Evolutionary conservation across 2,113 vertebrate genomes (phyloP), one percentile per base, ranked within the genome.

Genomic region (Leptodactylus fuscus): DNA sequence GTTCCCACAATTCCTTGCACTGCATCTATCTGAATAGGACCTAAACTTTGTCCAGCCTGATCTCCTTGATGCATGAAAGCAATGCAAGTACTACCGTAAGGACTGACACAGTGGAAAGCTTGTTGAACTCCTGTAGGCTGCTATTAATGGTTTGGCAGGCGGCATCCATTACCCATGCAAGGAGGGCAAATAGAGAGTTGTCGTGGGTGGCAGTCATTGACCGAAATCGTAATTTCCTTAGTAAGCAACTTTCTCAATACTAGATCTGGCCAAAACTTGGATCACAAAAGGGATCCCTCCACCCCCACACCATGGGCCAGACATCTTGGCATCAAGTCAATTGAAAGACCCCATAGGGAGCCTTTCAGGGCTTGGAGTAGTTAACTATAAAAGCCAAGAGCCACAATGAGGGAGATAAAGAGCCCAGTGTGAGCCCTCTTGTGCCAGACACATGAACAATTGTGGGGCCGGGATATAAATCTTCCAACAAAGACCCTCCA

Each of bases 361-460:
- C n/a, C n/a, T 29, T 32, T 74, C 36, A 74, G 22, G 13, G 1
- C 11, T 18, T 79, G 20, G 7, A 76, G 44, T 20, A 18, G 44
- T 36, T 34, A 48, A 4, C 16, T 32, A 51, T 29, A 32, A 29
- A 76, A 46, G 27, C 48, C 71, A 73, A 67, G 12, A 34, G 29
- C 4, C 10, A 34, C 62, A 69, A 46, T 74, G 38, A 46, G 38
- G 9, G 12, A 76, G 73, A 76, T 49, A 76, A 76, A 76, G 62
- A 34, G 29, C 9, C 62, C 62, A 67, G 62, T 20, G 29, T 34
- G 29, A 44, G 69, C 13, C 65, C 24, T n/a, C 65, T 16, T 69
- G 53, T 55, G 58, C 62, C 8, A 5, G 29, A 67, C 62, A 67
- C 62, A 65, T 5, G 27, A 15, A 65, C 22, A 65, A 32, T 32